These are phyloP conservation scores for Peucedramus taeniatus DNA, from an alignment of 2,113 vertebrate genomes.

Conservation along the genomic window DNA sequence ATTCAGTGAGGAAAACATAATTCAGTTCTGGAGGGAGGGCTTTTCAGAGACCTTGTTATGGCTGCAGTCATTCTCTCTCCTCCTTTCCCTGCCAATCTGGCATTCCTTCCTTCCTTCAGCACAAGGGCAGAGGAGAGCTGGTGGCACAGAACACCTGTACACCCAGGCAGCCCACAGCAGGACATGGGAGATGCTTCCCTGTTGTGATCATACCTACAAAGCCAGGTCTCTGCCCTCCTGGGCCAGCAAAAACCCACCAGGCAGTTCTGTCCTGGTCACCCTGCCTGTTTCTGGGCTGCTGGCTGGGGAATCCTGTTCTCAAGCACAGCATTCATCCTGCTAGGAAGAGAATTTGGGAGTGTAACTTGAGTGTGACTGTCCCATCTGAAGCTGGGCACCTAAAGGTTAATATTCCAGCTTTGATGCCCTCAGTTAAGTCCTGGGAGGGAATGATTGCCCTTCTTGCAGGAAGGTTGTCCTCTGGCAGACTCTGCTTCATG, in stretches of 20 bases:
- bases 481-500: neutral
- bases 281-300: neutral
- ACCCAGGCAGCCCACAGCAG: neutral
- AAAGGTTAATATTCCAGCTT: neutral
- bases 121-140: neutral
- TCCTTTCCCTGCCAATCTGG: neutral
- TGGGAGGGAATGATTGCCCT: neutral
- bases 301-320: neutral
- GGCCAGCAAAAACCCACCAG: neutral
- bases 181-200: neutral
- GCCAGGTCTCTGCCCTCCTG: neutral
- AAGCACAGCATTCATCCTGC: neutral
- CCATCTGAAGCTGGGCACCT: neutral
- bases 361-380: neutral
- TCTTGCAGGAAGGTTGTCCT: neutral
- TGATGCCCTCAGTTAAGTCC: neutral
- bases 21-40: neutral
- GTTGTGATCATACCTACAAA: neutral
- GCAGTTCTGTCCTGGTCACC: neutral
- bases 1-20: neutral
- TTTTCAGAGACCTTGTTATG: neutral
- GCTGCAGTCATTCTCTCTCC: constrained; percentile 23
- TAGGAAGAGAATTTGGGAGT: neutral
- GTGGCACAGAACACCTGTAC: neutral
- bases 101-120: neutral